These are phyloP conservation scores for Brenthis daphne DNA, from an alignment of 2,888 invertebrate species.

Conservation along the genomic window DNA sequence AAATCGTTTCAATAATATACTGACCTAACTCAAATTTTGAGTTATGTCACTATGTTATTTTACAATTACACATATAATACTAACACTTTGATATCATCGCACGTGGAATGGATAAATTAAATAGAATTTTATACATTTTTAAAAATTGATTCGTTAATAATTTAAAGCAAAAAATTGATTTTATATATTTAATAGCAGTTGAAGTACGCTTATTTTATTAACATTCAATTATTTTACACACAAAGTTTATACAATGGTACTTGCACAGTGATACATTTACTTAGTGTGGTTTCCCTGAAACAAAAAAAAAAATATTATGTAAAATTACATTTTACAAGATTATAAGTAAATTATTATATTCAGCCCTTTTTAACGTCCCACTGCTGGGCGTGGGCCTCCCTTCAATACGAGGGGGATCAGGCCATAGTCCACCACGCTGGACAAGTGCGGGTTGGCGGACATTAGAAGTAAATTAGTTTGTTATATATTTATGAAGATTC, in stretches of 20 bases:
- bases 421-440: no score
- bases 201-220: no score
- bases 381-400: no score
- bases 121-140: no score
- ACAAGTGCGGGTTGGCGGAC: no score
- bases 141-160: neutral
- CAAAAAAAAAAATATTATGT: conserved; percentile 1
- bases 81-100: neutral
- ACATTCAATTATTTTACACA: neutral
- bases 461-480: no score
- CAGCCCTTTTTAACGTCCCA: no score
- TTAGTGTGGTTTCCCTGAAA: conserved; percentile 15
- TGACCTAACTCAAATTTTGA: neutral
- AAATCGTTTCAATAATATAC: neutral
- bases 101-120: conserved; percentile 6
- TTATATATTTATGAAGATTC: no score
- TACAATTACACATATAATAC: neutral
- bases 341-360: no score
- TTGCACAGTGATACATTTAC: neutral
- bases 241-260: neutral
- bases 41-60: neutral
- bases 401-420: no score
- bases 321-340: neutral
- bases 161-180: no score
- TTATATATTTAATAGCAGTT: neutral